Evolutionary conservation across 2,797 vertebrate species (phyloP), one percentile per base, ranked within the genome.

Genomic region (Pantherophis vulpinus): DNA sequence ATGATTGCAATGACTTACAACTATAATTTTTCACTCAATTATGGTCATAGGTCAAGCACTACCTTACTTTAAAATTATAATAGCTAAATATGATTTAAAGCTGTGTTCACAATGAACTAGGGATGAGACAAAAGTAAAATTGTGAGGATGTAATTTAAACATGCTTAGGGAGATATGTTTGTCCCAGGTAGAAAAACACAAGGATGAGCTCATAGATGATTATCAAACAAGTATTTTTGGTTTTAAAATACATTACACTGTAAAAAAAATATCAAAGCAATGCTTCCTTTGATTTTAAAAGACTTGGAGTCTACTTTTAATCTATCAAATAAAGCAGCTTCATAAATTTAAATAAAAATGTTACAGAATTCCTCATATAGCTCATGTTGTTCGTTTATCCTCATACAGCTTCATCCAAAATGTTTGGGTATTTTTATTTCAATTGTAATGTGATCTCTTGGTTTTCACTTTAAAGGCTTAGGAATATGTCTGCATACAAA

Each of bases 331-430:
- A 94, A 14, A 92, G 14, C 23, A 92, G 51, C 32, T n/a, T 5
- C 47, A 1, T 83, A 92, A 88, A 90, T 95, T 56, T 88, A 88
- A 91, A 87, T 93, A 94, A 59, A 20, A 91, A 23, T 91, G 2
- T 92, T 87, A 61, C 2, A 86, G 27, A 42, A 70, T 54, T 3
- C 90, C 16, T 6, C 9, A 51, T 89, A 79, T 6, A 90, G 20
- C 56, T 86, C 70, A 74, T 11, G 58, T 88, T 86, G 42, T 60
- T 25, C 60, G 59, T 27, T 58, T 25, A 27, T 20, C 2, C 55
- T 70, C n/a, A 27, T 42, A 59, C 29, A 88, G 13, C 14, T 92
- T 87, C n/a, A 92, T 89, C 47, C 54, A 23, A 86, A 79, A 61
- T 32, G 11, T 29, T 58, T 55, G 32, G 25, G 6, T 42, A 56